Conservation (phyloP, 2,113 vertebrate genomes). For the Fulica atra region DNA sequence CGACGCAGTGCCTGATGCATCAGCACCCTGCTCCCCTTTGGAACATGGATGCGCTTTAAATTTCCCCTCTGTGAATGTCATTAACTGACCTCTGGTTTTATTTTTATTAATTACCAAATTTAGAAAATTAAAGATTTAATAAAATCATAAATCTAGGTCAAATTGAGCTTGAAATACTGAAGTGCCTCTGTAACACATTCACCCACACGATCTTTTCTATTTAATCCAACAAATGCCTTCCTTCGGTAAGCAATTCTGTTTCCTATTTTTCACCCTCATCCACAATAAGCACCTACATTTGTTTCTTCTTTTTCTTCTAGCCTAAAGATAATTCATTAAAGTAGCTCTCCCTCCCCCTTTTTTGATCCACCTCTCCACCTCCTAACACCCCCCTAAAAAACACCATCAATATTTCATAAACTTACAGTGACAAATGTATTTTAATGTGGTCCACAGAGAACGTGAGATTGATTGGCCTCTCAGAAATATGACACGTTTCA, state of each 20-base stretch:
- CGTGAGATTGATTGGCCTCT: slow-evolving; percentile 92
- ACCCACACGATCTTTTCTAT: neutral
- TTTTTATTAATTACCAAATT: slow-evolving; percentile 11
- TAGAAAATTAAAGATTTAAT: slow-evolving; percentile 13
- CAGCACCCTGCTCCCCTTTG: neutral
- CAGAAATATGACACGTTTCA: slow-evolving; percentile 89
- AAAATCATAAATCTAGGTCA: slow-evolving; percentile 42
- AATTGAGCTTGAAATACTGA: slow-evolving; percentile 6
- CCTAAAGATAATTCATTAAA: slow-evolving; percentile 84
- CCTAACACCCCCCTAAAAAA: slow-evolving; percentile 77
- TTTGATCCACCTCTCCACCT: slow-evolving; percentile 82
- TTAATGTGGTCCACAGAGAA: slow-evolving; percentile 88
- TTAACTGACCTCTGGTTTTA: neutral
- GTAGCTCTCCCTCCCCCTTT: slow-evolving; percentile 59
- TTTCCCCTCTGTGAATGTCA: neutral
- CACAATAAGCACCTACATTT: slow-evolving; percentile 56
- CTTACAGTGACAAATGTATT: slow-evolving; percentile 95
- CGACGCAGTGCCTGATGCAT: neutral
- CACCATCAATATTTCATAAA: slow-evolving; percentile 91
- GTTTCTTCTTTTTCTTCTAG: slow-evolving; percentile 70
- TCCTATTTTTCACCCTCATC: slow-evolving; percentile 26
- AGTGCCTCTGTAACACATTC: neutral
- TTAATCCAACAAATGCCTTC: slow-evolving; percentile 19
- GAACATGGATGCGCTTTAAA: neutral
- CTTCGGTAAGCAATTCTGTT: slow-evolving; percentile 56